Percentiles rank a stretch among this genome's conserved stretches.
Evolutionary conservation across 2,113 vertebrate species (phyloP).

Genomic region (Otus sunia): DNA sequence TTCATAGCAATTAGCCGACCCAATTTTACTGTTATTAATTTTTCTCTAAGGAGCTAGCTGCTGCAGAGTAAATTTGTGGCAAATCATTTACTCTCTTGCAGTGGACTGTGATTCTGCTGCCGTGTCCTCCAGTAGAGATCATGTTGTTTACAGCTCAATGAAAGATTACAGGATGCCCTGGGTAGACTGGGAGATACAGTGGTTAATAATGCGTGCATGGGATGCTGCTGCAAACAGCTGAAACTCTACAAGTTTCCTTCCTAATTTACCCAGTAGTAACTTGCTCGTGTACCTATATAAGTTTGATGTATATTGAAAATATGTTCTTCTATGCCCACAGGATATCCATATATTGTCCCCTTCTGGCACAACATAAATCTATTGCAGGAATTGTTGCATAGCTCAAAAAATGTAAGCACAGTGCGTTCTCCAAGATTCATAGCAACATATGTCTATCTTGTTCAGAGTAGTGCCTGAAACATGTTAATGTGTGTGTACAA

Average conservation of each 20-base stretch:
- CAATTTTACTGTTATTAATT: neutral
- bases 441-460: slow-evolving; percentile 41
- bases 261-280: neutral
- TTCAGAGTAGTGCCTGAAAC: slow-evolving; percentile 25
- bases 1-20: neutral
- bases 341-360: neutral
- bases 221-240: neutral
- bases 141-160: neutral
- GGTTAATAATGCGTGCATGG: neutral
- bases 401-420: slow-evolving; percentile 32
- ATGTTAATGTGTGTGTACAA: slow-evolving; percentile 27
- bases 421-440: neutral
- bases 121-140: neutral
- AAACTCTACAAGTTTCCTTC: neutral
- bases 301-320: neutral
- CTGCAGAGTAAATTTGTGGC: neutral
- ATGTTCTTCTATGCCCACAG: neutral
- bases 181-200: neutral
- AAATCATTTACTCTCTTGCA: neutral
- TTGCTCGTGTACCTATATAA: neutral
- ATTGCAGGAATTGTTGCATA: slow-evolving; percentile 2
- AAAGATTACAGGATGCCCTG: neutral
- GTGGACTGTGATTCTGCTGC: neutral
- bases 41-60: neutral
- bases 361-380: neutral